Conservation (phyloP, 2,888 invertebrate species). For the Troides helena region DNA sequence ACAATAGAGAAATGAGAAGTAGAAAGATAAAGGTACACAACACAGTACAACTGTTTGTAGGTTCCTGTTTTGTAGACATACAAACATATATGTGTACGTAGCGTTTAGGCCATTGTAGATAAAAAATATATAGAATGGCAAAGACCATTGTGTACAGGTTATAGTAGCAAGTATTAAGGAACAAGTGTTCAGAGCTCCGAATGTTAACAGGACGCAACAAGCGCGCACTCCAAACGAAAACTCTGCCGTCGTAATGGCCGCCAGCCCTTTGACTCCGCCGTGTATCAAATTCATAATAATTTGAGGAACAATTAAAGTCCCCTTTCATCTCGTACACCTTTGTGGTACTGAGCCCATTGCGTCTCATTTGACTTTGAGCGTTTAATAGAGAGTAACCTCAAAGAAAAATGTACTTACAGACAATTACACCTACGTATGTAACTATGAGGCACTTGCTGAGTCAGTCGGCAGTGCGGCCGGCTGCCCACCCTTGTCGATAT, state of each 20-base stretch:
- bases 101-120: too few species aligned
- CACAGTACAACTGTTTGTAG: too few species aligned
- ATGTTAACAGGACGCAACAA: slow-evolving; percentile 25
- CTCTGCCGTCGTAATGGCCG: slow-evolving; percentile 36
- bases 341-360: slow-evolving; percentile 65
- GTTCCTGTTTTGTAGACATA: too few species aligned
- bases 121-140: too few species aligned
- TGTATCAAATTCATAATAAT: slow-evolving; percentile 74
- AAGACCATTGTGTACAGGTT: too few species aligned
- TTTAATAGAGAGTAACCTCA: slow-evolving; percentile 80
- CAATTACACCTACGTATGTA: slow-evolving; percentile 78
- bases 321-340: slow-evolving; percentile 72
- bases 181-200: slow-evolving; percentile 8
- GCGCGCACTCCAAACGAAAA: slow-evolving; percentile 20
- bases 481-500: background rate
- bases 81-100: too few species aligned
- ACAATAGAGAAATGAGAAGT: too few species aligned
- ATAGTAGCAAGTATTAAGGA: background rate
- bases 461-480: slow-evolving; percentile 56
- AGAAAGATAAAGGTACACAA: too few species aligned
- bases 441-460: slow-evolving; percentile 75
- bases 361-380: slow-evolving; percentile 75
- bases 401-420: slow-evolving; percentile 79
- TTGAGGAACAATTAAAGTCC: slow-evolving; percentile 73
- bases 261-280: slow-evolving; percentile 59